phyloP scores from a whole-genome alignment of 2,113 vertebrate species.

The Vimba vimba region DNA sequence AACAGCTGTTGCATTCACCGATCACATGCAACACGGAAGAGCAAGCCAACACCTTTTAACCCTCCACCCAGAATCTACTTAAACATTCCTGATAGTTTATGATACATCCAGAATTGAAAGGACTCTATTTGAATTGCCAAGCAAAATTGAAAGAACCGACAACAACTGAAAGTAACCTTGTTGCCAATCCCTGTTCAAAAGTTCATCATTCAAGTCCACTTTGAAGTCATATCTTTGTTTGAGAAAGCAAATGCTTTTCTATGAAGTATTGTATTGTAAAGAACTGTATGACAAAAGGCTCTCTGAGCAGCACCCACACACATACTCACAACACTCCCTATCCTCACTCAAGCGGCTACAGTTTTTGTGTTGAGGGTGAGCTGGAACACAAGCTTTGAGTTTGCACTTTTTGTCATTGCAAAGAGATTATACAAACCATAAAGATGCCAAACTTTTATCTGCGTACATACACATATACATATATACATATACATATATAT shows the following conservation, averaged over 20 bases:
- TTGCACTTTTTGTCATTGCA: not conserved
- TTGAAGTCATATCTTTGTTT: conserved; percentile 7
- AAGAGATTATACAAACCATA: not conserved
- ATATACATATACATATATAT: not conserved
- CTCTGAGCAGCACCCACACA: conserved; percentile 31
- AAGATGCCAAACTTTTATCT: not conserved
- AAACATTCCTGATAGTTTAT: not conserved
- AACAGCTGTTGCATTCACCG: conserved; percentile 78
- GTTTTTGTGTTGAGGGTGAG: not conserved
- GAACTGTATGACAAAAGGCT: conserved; percentile 23
- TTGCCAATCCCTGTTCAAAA: not conserved
- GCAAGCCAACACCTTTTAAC: conserved; percentile 44
- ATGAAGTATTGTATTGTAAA: conserved; percentile 20
- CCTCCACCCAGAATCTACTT: conserved; percentile 21
- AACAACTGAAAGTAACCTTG: not conserved
- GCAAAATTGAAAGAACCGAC: not conserved
- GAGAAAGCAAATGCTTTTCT: conserved; percentile 16
- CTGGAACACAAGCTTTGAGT: not conserved
- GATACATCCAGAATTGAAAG: not conserved
- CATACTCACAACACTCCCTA: conserved; percentile 23
- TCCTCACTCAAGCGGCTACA: not conserved
- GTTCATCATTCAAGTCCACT: not conserved
- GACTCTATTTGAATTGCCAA: not conserved
- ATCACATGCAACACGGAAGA: conserved; percentile 75
- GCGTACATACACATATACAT: not conserved